Conservation (phyloP, 2,113 vertebrate genomes). For the Hemibagrus wyckioides region DNA sequence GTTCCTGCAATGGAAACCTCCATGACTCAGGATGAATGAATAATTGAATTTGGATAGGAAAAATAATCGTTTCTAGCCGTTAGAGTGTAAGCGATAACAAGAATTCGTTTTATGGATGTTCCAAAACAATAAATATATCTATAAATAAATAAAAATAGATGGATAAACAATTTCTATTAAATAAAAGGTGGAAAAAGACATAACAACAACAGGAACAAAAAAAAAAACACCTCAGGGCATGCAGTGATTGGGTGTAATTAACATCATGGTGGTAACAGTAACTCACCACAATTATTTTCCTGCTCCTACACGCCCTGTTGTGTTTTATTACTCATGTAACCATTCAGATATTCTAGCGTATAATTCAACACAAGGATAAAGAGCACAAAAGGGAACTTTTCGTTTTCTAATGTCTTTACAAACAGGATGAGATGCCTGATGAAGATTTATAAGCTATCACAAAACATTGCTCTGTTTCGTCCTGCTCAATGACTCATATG, state of each 20-base stretch:
- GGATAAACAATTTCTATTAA: not conserved
- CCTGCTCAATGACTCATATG: slow-evolving; percentile 14
- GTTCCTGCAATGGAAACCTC: not conserved
- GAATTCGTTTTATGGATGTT: not conserved
- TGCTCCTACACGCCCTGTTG: not conserved
- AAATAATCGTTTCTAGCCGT: not conserved
- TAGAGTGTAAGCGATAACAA: not conserved
- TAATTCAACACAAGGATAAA: not conserved
- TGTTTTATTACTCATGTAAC: not conserved
- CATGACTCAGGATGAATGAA: not conserved
- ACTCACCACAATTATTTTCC: not conserved
- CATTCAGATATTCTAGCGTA: not conserved
- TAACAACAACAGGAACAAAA: not conserved
- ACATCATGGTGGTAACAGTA: not conserved
- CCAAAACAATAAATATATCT: not conserved
- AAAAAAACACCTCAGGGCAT: not conserved
- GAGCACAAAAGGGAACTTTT: not conserved
- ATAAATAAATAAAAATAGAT: not conserved
- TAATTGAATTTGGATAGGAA: not conserved
- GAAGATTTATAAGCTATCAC: not conserved
- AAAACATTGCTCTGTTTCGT: not conserved
- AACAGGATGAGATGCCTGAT: not conserved
- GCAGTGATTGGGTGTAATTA: not conserved
- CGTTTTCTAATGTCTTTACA: not conserved
- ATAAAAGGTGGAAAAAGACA: not conserved